A percentile compares a stretch with the other conserved stretches of the same genome.
These are phyloP conservation scores for Athalia cordata DNA, from an alignment of 2,888 invertebrate species.

Conservation along the genomic window DNA sequence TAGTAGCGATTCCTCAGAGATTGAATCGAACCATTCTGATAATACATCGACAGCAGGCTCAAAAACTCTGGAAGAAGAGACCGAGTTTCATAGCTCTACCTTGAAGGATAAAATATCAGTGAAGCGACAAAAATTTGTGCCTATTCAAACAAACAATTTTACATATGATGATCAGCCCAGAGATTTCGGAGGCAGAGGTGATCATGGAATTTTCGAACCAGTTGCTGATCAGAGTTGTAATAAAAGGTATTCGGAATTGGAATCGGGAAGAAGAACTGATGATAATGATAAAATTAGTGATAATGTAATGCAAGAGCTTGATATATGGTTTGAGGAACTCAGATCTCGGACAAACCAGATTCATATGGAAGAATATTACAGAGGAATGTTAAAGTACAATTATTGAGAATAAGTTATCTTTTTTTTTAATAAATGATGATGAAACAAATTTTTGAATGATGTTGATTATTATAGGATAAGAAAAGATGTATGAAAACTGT, in stretches of 20 bases:
- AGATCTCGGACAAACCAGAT: slow-evolving; percentile 61
- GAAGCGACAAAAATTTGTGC: slow-evolving; percentile 45
- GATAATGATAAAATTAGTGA: slow-evolving; percentile 11
- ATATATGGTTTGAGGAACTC: slow-evolving; percentile 60
- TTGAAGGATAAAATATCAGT: background rate
- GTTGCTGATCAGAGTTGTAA: background rate
- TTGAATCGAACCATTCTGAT: too few species aligned
- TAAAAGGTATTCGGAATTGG: background rate
- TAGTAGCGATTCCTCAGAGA: too few species aligned
- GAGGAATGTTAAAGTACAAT: slow-evolving; percentile 35
- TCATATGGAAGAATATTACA: slow-evolving; percentile 62
- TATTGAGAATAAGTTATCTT: background rate
- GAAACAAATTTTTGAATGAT: background rate
- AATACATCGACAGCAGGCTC: too few species aligned
- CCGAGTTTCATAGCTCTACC: background rate
- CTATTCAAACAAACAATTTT: slow-evolving; percentile 56
- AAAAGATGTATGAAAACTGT: background rate
- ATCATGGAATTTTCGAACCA: background rate
- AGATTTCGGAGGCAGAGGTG: background rate
- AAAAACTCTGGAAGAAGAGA: background rate
- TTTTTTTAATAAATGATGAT: background rate
- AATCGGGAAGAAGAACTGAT: background rate
- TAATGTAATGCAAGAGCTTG: slow-evolving; percentile 53
- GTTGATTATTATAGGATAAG: background rate
- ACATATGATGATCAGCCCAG: slow-evolving; percentile 46